Percentiles rank a stretch among this genome's conserved stretches.
phyloP scores from a whole-genome alignment of 2,113 vertebrate genomes.

The Montifringilla adamsi region DNA sequence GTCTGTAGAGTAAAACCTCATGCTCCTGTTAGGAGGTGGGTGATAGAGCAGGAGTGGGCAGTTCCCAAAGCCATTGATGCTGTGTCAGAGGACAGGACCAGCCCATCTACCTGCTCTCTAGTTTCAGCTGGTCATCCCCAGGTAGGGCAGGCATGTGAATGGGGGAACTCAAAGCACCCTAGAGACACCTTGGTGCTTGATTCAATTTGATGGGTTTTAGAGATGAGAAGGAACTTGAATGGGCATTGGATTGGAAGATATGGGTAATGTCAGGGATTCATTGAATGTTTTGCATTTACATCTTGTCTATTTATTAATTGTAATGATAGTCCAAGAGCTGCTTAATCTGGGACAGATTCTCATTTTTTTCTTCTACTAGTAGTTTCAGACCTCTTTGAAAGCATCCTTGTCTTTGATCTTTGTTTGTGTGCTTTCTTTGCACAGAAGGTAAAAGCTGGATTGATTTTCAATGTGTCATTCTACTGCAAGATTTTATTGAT shows the following conservation, averaged over 20 bases:
- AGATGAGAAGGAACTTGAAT: background rate
- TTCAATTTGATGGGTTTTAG: background rate
- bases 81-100: background rate
- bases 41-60: background rate
- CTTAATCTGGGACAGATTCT: background rate
- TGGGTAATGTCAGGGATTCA: background rate
- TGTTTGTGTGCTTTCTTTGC: background rate
- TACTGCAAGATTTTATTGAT: background rate
- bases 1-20: background rate
- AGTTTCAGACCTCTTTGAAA: background rate
- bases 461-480: background rate
- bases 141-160: background rate
- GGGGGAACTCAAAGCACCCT: background rate
- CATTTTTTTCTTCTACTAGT: background rate
- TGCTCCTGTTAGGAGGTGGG: background rate
- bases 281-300: background rate
- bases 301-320: background rate
- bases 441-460: background rate
- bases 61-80: background rate
- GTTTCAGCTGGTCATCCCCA: background rate
- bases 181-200: background rate
- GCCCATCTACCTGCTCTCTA: background rate
- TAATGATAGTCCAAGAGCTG: background rate
- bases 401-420: background rate
- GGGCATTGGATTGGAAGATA: background rate